Evolutionary conservation across 2,888 invertebrate species (phyloP), one percentile per base, ranked within the genome.

Genomic region (Ophion ventricosus): DNA sequence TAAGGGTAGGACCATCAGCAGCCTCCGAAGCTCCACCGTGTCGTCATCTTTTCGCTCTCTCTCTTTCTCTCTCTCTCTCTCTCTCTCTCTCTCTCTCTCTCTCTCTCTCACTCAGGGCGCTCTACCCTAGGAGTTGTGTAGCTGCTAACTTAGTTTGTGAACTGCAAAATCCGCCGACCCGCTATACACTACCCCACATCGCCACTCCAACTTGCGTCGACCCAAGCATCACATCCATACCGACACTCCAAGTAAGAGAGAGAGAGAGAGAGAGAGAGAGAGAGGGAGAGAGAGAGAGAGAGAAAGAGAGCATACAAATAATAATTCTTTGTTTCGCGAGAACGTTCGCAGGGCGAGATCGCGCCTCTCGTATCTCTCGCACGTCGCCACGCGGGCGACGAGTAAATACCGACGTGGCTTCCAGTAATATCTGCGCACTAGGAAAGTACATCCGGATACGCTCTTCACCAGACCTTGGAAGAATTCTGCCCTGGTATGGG

Each of bases 141-240:
- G 90, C 90, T 89, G 91, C 90, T 91, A 92, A 92, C 92, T 92
- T 91, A 91, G 91, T 92, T 92, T 92, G 92, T 90, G 91, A 92
- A 92, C 91, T 92, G 91, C 90, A 91, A 92, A 92, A 92, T 92
- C 92, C 92, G 91, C 89, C 88, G 90, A 89, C 90, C 89, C 90
- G 91, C 78, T 66, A 79, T 72, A 79, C 40, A 81, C 84, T 75
- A 77, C 63, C 35, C 66, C 69, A 63, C 73, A 40, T 17, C 70
- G 59, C 57, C 69, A 49, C 64, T 64, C 73, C 49, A 43, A 49
- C 40, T 49, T 49, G 49, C 57, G 35, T 49, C 59, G 43, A 35
- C 49, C 29, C 79, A 63, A 70, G 79, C 70, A 76, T 75, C 81
- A 64, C 73, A 84, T 81, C 73, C 80, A 66, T 64, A 64, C 75